Percentiles rank a stretch among this genome's conserved stretches.
Conservation (phyloP, 2,888 invertebrate genomes). For the Noctua janthe region DNA sequence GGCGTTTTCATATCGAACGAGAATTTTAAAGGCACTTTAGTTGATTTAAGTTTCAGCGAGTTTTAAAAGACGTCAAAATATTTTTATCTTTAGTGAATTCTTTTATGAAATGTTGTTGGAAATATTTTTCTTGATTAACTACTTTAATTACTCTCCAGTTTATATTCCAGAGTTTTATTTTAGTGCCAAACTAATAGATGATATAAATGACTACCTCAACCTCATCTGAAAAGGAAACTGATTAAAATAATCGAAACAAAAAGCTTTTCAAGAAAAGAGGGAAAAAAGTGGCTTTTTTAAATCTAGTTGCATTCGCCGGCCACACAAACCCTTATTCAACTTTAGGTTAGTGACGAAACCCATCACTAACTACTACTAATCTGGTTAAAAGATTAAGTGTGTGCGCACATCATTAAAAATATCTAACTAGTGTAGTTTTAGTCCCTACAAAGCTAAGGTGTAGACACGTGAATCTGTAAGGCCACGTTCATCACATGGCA, state of each 20-base stretch:
- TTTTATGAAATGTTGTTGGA: constrained; percentile 20
- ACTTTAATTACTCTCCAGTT: constrained; percentile 8
- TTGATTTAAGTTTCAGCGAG: constrained; percentile 34
- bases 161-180: not conserved
- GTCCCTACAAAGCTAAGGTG: constrained; percentile 12
- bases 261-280: not conserved
- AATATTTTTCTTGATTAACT: constrained; percentile 16
- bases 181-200: not conserved
- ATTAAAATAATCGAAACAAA: not conserved
- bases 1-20: constrained; percentile 40
- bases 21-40: constrained; percentile 30
- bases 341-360: not conserved
- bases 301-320: not conserved
- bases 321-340: not conserved
- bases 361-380: constrained; percentile 10
- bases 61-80: constrained; percentile 19
- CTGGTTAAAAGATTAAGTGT: not conserved
- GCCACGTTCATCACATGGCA: not conserved
- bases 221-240: not conserved
- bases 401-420: constrained; percentile 15
- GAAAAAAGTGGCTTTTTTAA: not conserved
- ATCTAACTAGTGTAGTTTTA: not conserved
- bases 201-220: not conserved
- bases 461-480: not conserved
- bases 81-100: constrained; percentile 19